A percentile compares a stretch with the other conserved stretches of the same genome.
Conservation (phyloP, 2,797 vertebrate genomes). For the Lepidocolaptes lacrymiger region DNA sequence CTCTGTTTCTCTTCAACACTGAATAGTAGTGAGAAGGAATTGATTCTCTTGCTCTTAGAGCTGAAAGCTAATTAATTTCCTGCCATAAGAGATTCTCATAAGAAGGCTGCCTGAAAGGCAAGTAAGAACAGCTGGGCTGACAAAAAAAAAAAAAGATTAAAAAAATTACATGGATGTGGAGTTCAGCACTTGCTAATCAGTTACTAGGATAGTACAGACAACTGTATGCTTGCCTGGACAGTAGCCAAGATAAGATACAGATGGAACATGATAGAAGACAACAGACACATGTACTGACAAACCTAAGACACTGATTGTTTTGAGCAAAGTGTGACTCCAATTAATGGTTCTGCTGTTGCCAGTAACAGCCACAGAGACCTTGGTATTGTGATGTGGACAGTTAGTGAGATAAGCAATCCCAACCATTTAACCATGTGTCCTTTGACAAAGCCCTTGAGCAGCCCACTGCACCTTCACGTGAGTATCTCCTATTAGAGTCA, state of each 20-base stretch:
- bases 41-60: background rate
- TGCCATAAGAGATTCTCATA: background rate
- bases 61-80: conserved; percentile 15
- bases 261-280: background rate
- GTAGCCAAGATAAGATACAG: background rate
- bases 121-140: background rate
- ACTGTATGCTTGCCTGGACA: background rate
- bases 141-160: background rate
- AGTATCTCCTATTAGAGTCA: background rate
- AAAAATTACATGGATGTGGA: background rate
- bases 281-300: background rate
- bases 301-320: background rate
- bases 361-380: background rate
- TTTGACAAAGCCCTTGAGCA: background rate
- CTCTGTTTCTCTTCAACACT: background rate
- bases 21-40: background rate
- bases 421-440: background rate
- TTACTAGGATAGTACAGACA: background rate
- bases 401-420: background rate
- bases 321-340: background rate
- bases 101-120: background rate
- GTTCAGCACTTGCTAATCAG: background rate
- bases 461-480: background rate
- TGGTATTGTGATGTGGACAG: background rate
- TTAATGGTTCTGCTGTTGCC: background rate